Percentiles rank a stretch among this genome's conserved stretches.
Conservation (phyloP, 2,888 invertebrate species). For the Himalopsyche tibetana region DNA sequence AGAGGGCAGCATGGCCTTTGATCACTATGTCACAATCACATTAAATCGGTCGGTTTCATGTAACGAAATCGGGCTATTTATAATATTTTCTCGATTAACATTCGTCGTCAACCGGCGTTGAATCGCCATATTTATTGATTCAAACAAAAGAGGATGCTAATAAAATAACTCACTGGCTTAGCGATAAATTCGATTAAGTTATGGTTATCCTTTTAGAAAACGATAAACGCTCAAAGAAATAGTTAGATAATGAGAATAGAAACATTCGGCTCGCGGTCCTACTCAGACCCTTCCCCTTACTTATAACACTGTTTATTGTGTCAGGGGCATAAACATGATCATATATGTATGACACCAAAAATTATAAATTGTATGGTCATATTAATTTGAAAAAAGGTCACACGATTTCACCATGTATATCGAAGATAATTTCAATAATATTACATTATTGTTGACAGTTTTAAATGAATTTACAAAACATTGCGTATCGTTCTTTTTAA, state of each 20-base stretch:
- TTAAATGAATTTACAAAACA: too few species aligned
- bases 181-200: conserved; percentile 58
- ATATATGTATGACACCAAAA: too few species aligned
- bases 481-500: too few species aligned
- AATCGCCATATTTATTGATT: conserved; percentile 24
- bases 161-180: conserved; percentile 54
- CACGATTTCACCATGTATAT: too few species aligned
- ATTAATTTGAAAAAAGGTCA: too few species aligned
- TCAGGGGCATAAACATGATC: too few species aligned
- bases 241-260: not conserved
- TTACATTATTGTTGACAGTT: too few species aligned
- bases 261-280: conserved; percentile 16
- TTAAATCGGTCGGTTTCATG: conserved; percentile 25
- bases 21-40: conserved; percentile 20
- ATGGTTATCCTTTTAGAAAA: conserved; percentile 58
- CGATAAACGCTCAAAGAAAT: conserved; percentile 59
- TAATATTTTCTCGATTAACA: conserved; percentile 44
- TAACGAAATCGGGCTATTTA: conserved; percentile 46
- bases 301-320: too few species aligned
- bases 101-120: conserved; percentile 42
- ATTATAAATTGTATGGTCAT: too few species aligned
- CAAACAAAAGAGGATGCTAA: conserved; percentile 51
- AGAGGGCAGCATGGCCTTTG: not conserved
- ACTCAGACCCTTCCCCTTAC: not conserved
- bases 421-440: too few species aligned